These are phyloP conservation scores for Papilio elwesi DNA, from an alignment of 2,888 invertebrate genomes.

Conservation along the genomic window DNA sequence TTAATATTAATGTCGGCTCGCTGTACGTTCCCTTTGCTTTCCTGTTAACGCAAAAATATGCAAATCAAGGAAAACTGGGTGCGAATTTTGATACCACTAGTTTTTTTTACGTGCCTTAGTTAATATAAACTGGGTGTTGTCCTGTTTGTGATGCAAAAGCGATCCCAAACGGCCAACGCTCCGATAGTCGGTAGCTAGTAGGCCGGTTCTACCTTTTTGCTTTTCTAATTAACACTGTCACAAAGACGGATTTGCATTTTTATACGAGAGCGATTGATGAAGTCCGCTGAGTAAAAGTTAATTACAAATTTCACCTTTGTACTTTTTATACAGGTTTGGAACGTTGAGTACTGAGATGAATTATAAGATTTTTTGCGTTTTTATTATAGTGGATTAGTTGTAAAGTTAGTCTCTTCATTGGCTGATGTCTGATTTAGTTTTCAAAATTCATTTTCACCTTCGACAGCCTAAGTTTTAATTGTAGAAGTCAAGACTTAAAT, in stretches of 20 bases:
- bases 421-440: too few species aligned
- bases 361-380: neutral
- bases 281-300: conserved; percentile 31
- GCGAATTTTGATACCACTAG: conserved; percentile 49
- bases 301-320: conserved; percentile 47
- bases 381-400: too few species aligned
- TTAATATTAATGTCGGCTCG: conserved; percentile 69
- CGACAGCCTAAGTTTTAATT: too few species aligned
- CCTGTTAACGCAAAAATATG: conserved; percentile 69
- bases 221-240: conserved; percentile 68
- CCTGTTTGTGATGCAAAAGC: conserved; percentile 79
- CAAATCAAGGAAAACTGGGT: conserved; percentile 59
- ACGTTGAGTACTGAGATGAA: neutral
- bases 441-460: too few species aligned
- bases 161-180: conserved; percentile 50
- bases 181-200: conserved; percentile 50
- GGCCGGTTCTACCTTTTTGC: conserved; percentile 47
- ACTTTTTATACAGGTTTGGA: conserved; percentile 19
- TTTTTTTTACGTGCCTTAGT: conserved; percentile 55
- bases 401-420: too few species aligned
- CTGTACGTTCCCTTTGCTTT: conserved; percentile 54
- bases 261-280: conserved; percentile 61
- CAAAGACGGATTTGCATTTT: conserved; percentile 76
- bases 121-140: conserved; percentile 63
- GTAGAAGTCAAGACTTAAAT: too few species aligned